A percentile compares a stretch with the other conserved stretches of the same genome.
Evolutionary conservation across 2,888 invertebrate genomes (phyloP).

Genomic region (Penaeus monodon): DNA sequence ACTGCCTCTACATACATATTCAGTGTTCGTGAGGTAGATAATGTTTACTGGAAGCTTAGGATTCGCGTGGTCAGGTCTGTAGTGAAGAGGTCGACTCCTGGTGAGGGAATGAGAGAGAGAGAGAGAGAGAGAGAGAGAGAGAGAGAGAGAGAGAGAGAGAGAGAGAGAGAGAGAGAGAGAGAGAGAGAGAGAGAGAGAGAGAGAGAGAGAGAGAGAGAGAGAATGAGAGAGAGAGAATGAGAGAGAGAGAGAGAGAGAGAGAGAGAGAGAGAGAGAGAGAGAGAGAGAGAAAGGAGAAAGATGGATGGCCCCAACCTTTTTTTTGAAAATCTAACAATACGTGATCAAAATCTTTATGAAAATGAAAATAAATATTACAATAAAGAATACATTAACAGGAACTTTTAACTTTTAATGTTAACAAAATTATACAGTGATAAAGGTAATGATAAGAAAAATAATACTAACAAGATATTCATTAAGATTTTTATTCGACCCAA

Average conservation of each 20-base stretch:
- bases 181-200: conserved; percentile 14
- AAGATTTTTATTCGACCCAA: too few species aligned
- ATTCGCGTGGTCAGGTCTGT: neutral
- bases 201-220: neutral
- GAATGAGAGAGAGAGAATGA: neutral
- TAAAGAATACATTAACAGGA: too few species aligned
- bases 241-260: neutral
- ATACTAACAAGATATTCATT: too few species aligned
- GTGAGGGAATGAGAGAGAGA: neutral
- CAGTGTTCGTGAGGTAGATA: neutral
- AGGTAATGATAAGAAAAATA: too few species aligned
- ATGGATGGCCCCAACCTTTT: too few species aligned
- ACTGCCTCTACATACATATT: neutral
- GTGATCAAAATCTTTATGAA: too few species aligned
- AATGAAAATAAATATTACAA: too few species aligned
- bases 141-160: conserved; percentile 13
- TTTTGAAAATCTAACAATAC: too few species aligned
- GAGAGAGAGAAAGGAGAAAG: neutral
- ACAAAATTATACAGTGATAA: too few species aligned
- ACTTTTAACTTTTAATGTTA: too few species aligned
- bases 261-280: neutral
- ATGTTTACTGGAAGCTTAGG: too few species aligned
- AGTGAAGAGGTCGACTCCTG: neutral
- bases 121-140: neutral
- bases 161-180: conserved; percentile 7